A percentile compares a stretch with the other conserved stretches of the same genome.
These are phyloP conservation scores for Solea senegalensis DNA, from an alignment of 2,113 vertebrate genomes.

Conservation along the genomic window DNA sequence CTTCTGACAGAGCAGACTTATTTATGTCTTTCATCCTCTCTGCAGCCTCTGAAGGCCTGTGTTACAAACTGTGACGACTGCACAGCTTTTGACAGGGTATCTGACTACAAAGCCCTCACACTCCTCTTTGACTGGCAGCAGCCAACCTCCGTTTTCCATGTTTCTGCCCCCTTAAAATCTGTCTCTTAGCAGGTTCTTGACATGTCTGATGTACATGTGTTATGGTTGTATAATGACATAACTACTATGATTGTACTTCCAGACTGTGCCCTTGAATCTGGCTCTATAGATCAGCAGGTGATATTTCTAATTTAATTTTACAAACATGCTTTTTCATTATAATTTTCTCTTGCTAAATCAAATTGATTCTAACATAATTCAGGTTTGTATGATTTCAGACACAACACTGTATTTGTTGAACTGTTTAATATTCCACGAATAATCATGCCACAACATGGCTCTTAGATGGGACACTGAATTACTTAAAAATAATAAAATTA, in stretches of 20 bases:
- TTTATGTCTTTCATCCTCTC: conserved; percentile 70
- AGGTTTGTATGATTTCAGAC: conserved; percentile 8
- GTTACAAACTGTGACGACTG: conserved; percentile 66
- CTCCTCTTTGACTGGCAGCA: conserved; percentile 67
- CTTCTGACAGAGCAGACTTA: conserved; percentile 64
- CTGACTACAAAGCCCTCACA: conserved; percentile 65
- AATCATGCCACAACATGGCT: conserved; percentile 26
- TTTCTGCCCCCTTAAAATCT: conserved; percentile 45
- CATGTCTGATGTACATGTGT: conserved; percentile 46
- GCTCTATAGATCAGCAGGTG: conserved; percentile 1
- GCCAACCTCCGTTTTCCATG: conserved; percentile 56
- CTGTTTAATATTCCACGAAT: conserved; percentile 14
- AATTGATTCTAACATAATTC: not conserved
- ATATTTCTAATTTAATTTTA: not conserved
- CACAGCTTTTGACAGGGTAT: conserved; percentile 63
- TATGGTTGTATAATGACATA: conserved; percentile 38
- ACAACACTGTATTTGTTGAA: conserved; percentile 24
- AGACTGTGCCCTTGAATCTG: conserved; percentile 16
- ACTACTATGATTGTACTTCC: conserved; percentile 16
- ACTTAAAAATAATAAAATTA: conserved; percentile 49
- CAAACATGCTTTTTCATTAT: too few species aligned
- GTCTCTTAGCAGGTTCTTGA: conserved; percentile 51
- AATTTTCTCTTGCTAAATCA: not conserved
- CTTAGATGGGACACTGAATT: conserved; percentile 28
- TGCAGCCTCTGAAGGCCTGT: conserved; percentile 56